Evolutionary conservation across 1,140 invertebrate genomes (phyloP), one percentile per base, ranked within the genome.

Genomic region (Drosophila busckii): DNA sequence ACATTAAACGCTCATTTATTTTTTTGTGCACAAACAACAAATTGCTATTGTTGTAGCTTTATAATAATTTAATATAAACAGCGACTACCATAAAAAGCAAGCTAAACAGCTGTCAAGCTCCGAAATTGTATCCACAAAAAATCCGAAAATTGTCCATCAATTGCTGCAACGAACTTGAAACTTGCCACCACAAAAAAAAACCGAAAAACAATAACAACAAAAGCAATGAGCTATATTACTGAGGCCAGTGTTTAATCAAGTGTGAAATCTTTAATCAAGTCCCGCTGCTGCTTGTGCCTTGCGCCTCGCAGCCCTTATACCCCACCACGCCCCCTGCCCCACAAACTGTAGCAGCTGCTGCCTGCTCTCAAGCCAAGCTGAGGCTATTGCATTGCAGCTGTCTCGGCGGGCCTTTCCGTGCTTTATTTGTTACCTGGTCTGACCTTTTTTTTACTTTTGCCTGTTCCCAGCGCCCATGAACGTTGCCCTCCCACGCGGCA

Each of bases 221-320:
- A 10, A 12, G 8, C 46, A 50, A 49, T 8, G 15, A 52, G 12
- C 15, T 6, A 10, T 17, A 20, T 17, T 29, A 37, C 34, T 31
- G 12, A 28, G 13, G 37, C 35, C 23, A 41, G 31, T 65, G 65
- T 46, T 76, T 76, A 75, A 75, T 76, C 70, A 75, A 76, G 70
- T 75, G 70, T 75, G 66, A 75, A 76, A 75, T 75, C 70, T 76
- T 75, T 70, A 75, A 75, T 75, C 70, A 65, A 75, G 60, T 60
- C 54, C n/a, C n/a, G n/a, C n/a, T n/a, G n/a, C n/a, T n/a, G 35
- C 32, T 46, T 40, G 15, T 34, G 15, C 25, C 12, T 8, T 32
- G 10, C 12, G 13, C 28, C 10, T n/a, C 7, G 28, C n/a, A 10
- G 17, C 35, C 32, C 19, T 6, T n/a, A n/a, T n/a, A n/a, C 7